phyloP scores from a whole-genome alignment of 2,888 invertebrate genomes.

The Teleiodes luculella region DNA sequence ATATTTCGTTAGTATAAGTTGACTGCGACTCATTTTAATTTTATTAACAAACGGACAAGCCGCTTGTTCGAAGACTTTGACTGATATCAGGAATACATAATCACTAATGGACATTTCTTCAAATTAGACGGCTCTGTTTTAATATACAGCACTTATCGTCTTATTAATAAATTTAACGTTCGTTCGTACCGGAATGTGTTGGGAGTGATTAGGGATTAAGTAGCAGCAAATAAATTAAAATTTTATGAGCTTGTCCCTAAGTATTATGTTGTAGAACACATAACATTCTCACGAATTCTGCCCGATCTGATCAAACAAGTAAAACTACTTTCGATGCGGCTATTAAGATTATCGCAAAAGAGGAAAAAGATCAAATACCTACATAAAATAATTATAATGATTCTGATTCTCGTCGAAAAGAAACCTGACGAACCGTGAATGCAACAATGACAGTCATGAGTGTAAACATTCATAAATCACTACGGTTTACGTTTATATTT shows the following conservation, averaged over 20 bases:
- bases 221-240: conserved; percentile 37
- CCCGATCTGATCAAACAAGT: neutral
- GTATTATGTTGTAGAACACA: conserved; percentile 15
- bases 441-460: conserved; percentile 20
- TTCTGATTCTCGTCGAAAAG: neutral
- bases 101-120: conserved; percentile 45
- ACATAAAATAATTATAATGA: neutral
- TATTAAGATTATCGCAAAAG: conserved; percentile 1
- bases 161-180: conserved; percentile 30
- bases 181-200: conserved; percentile 27
- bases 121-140: conserved; percentile 42
- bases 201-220: conserved; percentile 37
- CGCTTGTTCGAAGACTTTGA: conserved; percentile 35
- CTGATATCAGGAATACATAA: conserved; percentile 48
- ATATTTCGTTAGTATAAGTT: conserved; percentile 33
- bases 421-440: conserved; percentile 6
- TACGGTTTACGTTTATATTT: conserved; percentile 23
- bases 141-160: conserved; percentile 35
- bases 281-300: conserved; percentile 2
- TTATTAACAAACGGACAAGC: conserved; percentile 45
- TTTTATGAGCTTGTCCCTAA: conserved; percentile 24
- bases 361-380: neutral
- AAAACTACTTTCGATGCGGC: neutral
- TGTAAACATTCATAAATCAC: conserved; percentile 25
- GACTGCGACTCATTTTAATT: conserved; percentile 46